Base-by-base conservation (phyloP, 1,140 invertebrate species). In the Camponotus vicinus region DNA sequence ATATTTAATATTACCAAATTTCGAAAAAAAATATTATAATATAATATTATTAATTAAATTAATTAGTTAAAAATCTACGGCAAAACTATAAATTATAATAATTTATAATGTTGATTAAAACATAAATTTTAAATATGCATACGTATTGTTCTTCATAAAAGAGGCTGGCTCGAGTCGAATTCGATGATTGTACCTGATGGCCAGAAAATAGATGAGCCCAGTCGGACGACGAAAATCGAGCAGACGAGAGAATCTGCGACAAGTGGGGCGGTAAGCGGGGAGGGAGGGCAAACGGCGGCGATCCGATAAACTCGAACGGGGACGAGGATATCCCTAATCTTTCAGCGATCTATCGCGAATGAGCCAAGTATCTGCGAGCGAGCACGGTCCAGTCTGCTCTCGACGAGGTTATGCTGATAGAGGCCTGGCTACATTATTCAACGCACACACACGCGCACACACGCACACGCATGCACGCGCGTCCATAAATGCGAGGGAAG, bases 281-380 rank as follows among this genome's bases (percentile, higher is more conserved):
- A 21, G 37, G 0, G 59, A 83, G 75, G 59, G 82, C 11, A 32
- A 55, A 86, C 86, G 86, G 75, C 27, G 83, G 13, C 88, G 89
- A 90, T 90, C 86, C 89, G 89, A 90, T 90, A 90, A 90, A 63
- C 86, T 89, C 85, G 80, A 90, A 88, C 86, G 77, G 73, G 86
- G 89, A 90, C 88, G 89, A 90, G 89, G 89, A 90, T 88, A 90
- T 90, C 64, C 80, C 88, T 92, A 93, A 95, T 94, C 93, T 94
- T 86, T 92, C 91, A 91, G 87, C 90, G 91, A 94, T 94, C 94
- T 94, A 91, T 91, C 91, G 93, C 92, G 93, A 94, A 92, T 93
- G 92, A 93, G 91, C 92, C 92, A 93, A 93, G 92, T 94, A 93
- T 92, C 88, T 89, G 91, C 90, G 86, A 89, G 89, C 86, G 73